A percentile compares a stretch with the other conserved stretches of the same genome.
These are phyloP conservation scores for Gymnoscelis rufifasciata DNA, from an alignment of 2,888 invertebrate genomes.

Conservation along the genomic window DNA sequence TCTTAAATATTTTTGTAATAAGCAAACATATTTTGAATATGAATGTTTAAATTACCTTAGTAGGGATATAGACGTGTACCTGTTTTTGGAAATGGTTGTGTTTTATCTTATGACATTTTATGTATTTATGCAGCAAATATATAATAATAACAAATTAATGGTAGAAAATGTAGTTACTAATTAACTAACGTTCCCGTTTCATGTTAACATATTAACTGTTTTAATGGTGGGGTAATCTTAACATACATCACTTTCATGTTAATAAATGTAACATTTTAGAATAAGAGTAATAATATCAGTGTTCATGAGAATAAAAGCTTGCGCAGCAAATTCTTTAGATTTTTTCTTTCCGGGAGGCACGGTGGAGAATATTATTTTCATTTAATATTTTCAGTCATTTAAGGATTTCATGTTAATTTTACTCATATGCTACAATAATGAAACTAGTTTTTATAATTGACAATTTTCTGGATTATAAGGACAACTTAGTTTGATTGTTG, in stretches of 20 bases:
- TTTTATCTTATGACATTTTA: constrained; percentile 12
- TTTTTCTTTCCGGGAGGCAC: constrained; percentile 10
- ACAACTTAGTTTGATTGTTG: too few relatives aligned
- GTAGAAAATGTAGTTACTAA: constrained; percentile 29
- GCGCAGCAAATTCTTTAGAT: neutral
- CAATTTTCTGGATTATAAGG: too few relatives aligned
- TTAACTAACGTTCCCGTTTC: constrained; percentile 48
- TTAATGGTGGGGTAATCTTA: constrained; percentile 35
- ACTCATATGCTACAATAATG: too few relatives aligned
- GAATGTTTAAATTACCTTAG: constrained; percentile 2
- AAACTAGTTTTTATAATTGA: too few relatives aligned
- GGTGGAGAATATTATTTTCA: neutral
- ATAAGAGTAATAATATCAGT: neutral
- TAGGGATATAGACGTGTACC: constrained; percentile 4
- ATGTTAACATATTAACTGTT: constrained; percentile 44
- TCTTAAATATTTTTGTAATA: neutral
- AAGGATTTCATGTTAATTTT: too few relatives aligned
- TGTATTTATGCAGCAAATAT: constrained; percentile 28
- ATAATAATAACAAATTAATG: constrained; percentile 24
- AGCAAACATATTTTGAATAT: constrained; percentile 4
- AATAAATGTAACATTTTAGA: constrained; percentile 14
- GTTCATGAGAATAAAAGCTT: constrained; percentile 1
- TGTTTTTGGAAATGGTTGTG: constrained; percentile 20
- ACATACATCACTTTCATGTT: constrained; percentile 22
- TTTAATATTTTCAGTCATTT: too few relatives aligned